These are phyloP conservation scores for Typhlichthys subterraneus DNA, from an alignment of 2,797 vertebrate species.

Conservation along the genomic window DNA sequence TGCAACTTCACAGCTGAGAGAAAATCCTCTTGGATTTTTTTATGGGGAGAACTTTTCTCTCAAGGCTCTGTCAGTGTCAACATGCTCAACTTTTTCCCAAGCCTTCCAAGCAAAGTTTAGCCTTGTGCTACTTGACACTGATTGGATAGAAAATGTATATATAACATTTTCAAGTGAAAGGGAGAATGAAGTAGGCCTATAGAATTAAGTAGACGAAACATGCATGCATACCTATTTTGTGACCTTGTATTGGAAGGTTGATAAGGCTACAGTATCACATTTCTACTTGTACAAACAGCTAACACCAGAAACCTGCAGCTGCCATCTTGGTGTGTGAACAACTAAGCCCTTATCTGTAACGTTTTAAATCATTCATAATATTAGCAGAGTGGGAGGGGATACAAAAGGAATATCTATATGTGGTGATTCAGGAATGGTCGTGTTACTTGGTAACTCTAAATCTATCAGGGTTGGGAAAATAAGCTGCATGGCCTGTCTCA, in stretches of 20 bases:
- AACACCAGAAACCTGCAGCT: slow-evolving; percentile 21
- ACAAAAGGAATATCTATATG: slow-evolving; percentile 33
- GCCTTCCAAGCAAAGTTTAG: slow-evolving; percentile 7
- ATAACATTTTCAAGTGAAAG: no score
- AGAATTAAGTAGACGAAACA: no score
- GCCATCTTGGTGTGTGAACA: slow-evolving; percentile 32
- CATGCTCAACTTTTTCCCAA: slow-evolving; percentile 9
- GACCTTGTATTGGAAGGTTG: no score
- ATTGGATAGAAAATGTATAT: no score
- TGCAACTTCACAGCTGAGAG: slow-evolving; percentile 65
- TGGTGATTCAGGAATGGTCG: slow-evolving; percentile 55
- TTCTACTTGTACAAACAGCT: no score
- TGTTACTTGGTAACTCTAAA: slow-evolving; percentile 62
- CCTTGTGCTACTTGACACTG: slow-evolving; percentile 1
- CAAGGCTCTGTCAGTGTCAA: slow-evolving; percentile 24
- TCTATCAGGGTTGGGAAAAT: slow-evolving; percentile 60
- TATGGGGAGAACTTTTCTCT: slow-evolving; percentile 4
- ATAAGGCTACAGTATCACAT: no score
- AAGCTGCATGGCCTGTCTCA: slow-evolving; percentile 1
- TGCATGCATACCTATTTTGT: no score
- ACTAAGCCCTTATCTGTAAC: slow-evolving; percentile 15
- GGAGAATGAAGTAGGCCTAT: no score
- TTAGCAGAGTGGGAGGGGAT: slow-evolving; percentile 42
- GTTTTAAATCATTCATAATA: slow-evolving; percentile 46
- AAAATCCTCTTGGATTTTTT: slow-evolving; percentile 63